Percentiles rank a stretch among this genome's conserved stretches.
phyloP scores from a whole-genome alignment of 2,888 invertebrate species.

The Andrena minutula region DNA sequence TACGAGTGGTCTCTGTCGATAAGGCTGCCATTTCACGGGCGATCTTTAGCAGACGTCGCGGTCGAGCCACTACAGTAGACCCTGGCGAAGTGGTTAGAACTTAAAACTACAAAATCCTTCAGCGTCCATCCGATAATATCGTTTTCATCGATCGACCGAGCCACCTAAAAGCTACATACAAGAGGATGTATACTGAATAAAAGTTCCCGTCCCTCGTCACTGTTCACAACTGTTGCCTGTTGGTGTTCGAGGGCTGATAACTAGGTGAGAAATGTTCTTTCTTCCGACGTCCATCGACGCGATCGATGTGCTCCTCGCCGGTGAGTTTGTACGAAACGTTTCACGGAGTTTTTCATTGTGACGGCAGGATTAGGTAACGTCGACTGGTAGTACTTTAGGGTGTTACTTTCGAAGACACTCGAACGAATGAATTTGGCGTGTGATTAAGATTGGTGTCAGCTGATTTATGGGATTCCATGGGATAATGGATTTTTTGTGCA shows the following conservation, averaged over 20 bases:
- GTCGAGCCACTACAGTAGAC: background rate
- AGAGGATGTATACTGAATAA: conserved; percentile 19
- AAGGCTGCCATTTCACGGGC: conserved; percentile 8
- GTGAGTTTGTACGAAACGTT: background rate
- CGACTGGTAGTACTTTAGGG: background rate
- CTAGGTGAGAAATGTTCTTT: conserved; percentile 13
- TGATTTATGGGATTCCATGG: background rate
- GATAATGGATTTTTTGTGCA: no score
- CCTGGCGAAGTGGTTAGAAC: background rate
- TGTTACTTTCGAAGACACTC: background rate
- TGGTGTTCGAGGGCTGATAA: conserved; percentile 13
- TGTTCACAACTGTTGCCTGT: background rate
- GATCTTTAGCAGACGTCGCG: conserved; percentile 28
- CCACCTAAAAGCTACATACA: background rate
- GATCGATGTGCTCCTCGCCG: conserved; percentile 8
- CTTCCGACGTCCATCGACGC: conserved; percentile 8
- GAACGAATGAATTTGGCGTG: background rate
- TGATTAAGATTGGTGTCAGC: background rate
- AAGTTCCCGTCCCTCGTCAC: background rate
- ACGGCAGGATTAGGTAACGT: background rate
- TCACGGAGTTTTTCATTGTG: background rate
- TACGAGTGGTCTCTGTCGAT: background rate
- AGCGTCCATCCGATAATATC: conserved; percentile 9
- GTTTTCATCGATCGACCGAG: conserved; percentile 22
- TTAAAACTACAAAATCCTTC: conserved; percentile 30